Base-by-base conservation (phyloP, 1,140 invertebrate genomes). In the Trichoplusia ni region DNA sequence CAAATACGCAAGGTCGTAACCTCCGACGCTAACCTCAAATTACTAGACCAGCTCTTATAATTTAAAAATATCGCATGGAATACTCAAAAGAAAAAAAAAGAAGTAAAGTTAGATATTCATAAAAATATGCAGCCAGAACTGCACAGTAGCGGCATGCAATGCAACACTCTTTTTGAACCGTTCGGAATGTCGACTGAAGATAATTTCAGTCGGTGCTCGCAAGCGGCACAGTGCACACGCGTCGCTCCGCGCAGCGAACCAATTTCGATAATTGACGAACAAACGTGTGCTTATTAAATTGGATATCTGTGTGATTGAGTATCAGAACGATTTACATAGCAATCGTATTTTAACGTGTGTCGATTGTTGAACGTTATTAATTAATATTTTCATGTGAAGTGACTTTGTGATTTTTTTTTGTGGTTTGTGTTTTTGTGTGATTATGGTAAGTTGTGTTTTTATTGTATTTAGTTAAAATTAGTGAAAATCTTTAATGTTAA, bases 281-380 rank as follows among this genome's bases (percentile, higher is more conserved):
- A 71, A 67, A 77, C 75, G 73, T 71, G 73, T 66, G 53, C 64
- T 65, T 75, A 73, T 75, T 75, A 75, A n/a, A 75, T 75, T 71
- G 66, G 53, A 63, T 73, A 69, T 60, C 65, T 49, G 47, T 66
- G 71, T 72, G 68, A 66, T 67, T 58, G 67, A 59, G 59, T 67
- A 63, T 29, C 53, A 31, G 16, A 40, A 25, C 40, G 38, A 73
- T 73, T 73, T 68, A 59, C 66, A 75, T 78, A 68, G 58, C 71
- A 72, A 77, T 74, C 64, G 68, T 61, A 69, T 64, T 60, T 37
- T 40, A 58, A 58, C 65, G 67, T 72, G 53, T 58, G 29, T 14
- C 23, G 9, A 58, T 42, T 58, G 23, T 13, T 14, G 18, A 14
- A 38, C 53, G 33, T 14, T 58, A 42, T 9, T 29, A 42, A 38